Conservation (phyloP, 2,888 invertebrate genomes). For the Bombylius major region DNA sequence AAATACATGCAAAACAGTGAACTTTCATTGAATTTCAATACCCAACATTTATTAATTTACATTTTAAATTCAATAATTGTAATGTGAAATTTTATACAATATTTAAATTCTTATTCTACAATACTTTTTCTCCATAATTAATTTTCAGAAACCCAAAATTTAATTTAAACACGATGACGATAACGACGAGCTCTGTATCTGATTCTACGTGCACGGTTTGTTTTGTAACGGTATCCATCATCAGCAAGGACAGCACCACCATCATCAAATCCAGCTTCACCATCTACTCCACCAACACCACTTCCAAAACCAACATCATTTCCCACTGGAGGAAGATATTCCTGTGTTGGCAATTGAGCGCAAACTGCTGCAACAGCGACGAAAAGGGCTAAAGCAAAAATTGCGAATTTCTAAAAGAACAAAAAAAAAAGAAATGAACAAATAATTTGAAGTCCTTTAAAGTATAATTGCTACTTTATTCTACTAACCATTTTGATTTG, state of each 20-base stretch:
- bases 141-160: no score
- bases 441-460: not conserved
- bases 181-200: not conserved
- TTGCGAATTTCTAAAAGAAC: not conserved
- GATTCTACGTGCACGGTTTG: not conserved
- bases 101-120: no score
- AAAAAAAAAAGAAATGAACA: not conserved
- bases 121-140: no score
- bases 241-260: not conserved
- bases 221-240: not conserved
- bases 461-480: not conserved
- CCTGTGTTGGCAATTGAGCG: not conserved
- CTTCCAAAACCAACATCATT: constrained; percentile 1
- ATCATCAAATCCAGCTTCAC: not conserved
- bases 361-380: not conserved
- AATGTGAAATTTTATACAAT: no score
- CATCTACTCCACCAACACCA: constrained; percentile 11
- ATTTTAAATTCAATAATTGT: no score
- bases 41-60: no score
- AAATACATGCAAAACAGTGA: no score
- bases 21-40: no score
- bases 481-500: not conserved
- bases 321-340: not conserved
- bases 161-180: not conserved
- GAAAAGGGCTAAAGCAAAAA: not conserved